Percentiles rank a stretch among this genome's conserved stretches.
Conservation (phyloP, 2,797 vertebrate species). For the Columba guinea region DNA sequence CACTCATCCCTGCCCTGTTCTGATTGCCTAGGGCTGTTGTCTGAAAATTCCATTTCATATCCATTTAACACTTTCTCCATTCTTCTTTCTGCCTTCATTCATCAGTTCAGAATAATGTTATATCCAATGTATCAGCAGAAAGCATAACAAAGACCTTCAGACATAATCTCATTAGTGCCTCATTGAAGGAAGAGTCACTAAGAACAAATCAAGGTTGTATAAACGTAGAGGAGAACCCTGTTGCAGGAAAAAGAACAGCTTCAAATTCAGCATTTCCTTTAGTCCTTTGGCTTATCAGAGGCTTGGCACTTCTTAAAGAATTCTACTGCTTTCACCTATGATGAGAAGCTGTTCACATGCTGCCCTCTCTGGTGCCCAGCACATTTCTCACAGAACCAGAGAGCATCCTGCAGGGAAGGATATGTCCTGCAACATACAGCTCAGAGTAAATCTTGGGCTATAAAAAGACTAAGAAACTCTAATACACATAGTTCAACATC, state of each 20-base stretch:
- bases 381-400: neutral
- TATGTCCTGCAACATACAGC: neutral
- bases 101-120: constrained; percentile 47
- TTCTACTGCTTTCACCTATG: neutral
- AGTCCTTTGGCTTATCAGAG: neutral
- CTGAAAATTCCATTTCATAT: constrained; percentile 60
- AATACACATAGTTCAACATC: neutral
- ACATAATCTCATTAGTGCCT: neutral
- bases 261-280: constrained; percentile 10
- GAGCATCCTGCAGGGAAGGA: rapidly evolving
- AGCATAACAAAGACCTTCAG: constrained; percentile 30
- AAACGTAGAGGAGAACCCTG: neutral
- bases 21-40: constrained; percentile 46
- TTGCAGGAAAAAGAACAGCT: neutral
- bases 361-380: neutral
- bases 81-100: constrained; percentile 62
- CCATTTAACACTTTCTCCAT: constrained; percentile 40
- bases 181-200: neutral
- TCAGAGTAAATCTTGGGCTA: neutral
- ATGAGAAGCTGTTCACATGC: neutral
- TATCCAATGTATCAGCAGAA: constrained; percentile 1
- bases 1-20: constrained; percentile 50
- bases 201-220: neutral
- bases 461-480: neutral
- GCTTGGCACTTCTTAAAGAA: neutral